Conservation (phyloP, 2,797 vertebrate species). For the Anguilla marmorata region DNA sequence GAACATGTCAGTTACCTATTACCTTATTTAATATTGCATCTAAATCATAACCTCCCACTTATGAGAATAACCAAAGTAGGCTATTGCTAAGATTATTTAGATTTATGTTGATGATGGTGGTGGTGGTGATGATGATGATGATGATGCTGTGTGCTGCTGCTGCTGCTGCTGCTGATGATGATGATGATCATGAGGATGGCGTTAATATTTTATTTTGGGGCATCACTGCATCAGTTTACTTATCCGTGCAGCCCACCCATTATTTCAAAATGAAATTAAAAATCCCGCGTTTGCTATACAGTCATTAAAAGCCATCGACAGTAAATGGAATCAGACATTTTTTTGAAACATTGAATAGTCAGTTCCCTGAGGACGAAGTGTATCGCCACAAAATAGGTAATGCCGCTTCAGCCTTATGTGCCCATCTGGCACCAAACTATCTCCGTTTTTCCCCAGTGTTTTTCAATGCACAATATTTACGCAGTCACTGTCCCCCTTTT, state of each 20-base stretch:
- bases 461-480: conserved; percentile 1
- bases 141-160: neutral
- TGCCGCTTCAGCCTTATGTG: neutral
- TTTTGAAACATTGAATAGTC: conserved; percentile 3
- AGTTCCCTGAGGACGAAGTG: neutral
- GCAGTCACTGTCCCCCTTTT: conserved; percentile 10
- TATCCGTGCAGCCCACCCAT: neutral
- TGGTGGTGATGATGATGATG: neutral
- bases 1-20: neutral
- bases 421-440: neutral
- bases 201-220: neutral
- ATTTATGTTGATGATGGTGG: neutral
- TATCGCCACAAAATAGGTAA: neutral
- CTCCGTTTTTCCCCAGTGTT: neutral
- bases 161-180: neutral
- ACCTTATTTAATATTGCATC: neutral
- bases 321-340: neutral
- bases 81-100: neutral
- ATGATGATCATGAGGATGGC: neutral
- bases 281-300: neutral
- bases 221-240: neutral
- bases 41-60: neutral
- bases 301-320: neutral
- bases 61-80: neutral
- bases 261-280: neutral